A percentile compares a stretch with the other conserved stretches of the same genome.
These are phyloP conservation scores for Larimichthys crocea DNA, from an alignment of 2,113 vertebrate genomes.

Conservation along the genomic window DNA sequence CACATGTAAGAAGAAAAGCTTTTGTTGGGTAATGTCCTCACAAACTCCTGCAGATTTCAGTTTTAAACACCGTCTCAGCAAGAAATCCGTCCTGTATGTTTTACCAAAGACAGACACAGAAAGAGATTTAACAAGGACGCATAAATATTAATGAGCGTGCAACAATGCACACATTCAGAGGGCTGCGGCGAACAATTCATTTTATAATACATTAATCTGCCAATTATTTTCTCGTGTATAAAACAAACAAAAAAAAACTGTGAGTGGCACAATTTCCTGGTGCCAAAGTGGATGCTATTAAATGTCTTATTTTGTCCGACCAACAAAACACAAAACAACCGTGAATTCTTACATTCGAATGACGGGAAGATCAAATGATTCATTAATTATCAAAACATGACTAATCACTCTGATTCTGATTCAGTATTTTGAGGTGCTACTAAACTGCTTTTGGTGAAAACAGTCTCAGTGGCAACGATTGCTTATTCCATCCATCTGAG, in stretches of 20 bases:
- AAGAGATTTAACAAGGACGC: neutral
- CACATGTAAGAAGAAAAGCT: constrained; percentile 47
- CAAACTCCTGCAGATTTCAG: constrained; percentile 45
- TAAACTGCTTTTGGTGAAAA: neutral
- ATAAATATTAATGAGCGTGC: neutral
- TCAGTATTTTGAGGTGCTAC: neutral
- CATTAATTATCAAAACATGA: too few relatives aligned
- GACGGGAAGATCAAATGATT: neutral
- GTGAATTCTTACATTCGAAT: neutral
- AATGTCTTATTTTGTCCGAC: neutral
- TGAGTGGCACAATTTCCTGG: neutral
- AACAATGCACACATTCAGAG: neutral
- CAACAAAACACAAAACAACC: neutral
- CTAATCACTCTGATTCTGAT: neutral
- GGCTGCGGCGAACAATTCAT: neutral
- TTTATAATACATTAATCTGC: neutral
- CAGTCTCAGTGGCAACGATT: neutral
- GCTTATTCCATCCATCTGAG: neutral
- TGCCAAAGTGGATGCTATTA: neutral
- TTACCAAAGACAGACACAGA: constrained; percentile 1
- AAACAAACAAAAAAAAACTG: neutral
- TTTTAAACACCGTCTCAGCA: constrained; percentile 38
- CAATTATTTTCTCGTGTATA: neutral
- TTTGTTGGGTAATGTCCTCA: constrained; percentile 36
- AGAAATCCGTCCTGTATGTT: neutral